phyloP scores from a whole-genome alignment of 2,113 vertebrate genomes.

The Jaculus jaculus region DNA sequence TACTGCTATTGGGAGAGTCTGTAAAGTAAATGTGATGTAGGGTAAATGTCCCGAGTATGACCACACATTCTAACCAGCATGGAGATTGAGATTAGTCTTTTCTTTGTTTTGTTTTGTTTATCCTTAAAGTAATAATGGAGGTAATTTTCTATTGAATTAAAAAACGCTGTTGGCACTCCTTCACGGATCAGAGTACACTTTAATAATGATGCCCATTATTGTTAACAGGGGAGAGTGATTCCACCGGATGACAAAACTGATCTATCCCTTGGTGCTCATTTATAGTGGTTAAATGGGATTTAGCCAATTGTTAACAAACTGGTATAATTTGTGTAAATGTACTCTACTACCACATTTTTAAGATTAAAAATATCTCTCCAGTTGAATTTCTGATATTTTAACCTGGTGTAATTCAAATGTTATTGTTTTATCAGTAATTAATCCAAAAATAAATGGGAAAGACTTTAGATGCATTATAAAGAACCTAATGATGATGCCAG shows the following conservation, averaged over 20 bases:
- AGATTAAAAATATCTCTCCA: background rate
- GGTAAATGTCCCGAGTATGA: conserved; percentile 45
- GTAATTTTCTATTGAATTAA: conserved; percentile 72
- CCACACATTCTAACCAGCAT: background rate
- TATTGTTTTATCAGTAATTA: conserved; percentile 44
- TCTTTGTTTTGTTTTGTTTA: conserved; percentile 64
- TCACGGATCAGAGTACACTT: conserved; percentile 58
- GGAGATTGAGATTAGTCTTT: conserved; percentile 55
- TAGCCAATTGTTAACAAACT: conserved; percentile 64
- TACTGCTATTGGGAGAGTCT: conserved; percentile 7
- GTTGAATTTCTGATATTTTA: conserved; percentile 50
- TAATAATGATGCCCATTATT: conserved; percentile 62
- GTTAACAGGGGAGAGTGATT: conserved; percentile 53
- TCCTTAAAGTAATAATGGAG: conserved; percentile 45
- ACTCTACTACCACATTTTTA: conserved; percentile 43
- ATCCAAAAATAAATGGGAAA: background rate
- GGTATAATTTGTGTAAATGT: conserved; percentile 42
- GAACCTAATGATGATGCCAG: background rate
- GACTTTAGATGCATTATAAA: background rate
- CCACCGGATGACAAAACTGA: conserved; percentile 35
- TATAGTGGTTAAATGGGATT: conserved; percentile 60
- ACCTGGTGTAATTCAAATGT: background rate
- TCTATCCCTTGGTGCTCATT: conserved; percentile 43
- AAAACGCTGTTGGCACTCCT: conserved; percentile 60
- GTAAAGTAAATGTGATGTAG: conserved; percentile 9